A percentile compares a stretch with the other conserved stretches of the same genome.
Conservation (phyloP, 1,140 invertebrate genomes). For the Patella vulgata region DNA sequence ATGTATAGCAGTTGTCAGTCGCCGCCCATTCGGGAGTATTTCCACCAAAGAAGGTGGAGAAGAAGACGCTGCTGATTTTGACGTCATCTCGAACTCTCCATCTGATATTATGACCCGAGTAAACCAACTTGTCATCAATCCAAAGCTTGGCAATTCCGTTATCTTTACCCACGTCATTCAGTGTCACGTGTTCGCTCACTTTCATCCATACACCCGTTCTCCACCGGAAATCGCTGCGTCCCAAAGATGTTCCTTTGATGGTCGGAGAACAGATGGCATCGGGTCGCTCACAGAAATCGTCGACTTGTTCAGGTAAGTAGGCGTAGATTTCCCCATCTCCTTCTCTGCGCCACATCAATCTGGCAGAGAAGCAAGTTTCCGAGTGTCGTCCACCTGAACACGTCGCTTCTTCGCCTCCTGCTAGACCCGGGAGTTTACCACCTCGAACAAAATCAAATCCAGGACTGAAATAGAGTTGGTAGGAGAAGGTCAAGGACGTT, state of each 20-base stretch:
- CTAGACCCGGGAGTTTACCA: conserved; percentile 47
- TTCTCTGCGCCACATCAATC: conserved; percentile 46
- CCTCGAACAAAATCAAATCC: conserved; percentile 39
- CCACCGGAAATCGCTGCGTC: conserved; percentile 17
- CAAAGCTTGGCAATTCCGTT: too few relatives aligned
- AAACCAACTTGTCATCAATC: too few relatives aligned
- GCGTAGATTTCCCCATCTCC: conserved; percentile 42
- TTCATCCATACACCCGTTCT: conserved; percentile 23
- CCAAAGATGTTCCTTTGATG: conserved; percentile 20
- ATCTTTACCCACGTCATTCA: conserved; percentile 22
- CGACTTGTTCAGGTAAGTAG: conserved; percentile 26
- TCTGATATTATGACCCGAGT: too few relatives aligned
- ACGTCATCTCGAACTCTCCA: too few relatives aligned
- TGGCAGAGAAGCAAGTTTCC: conserved; percentile 43
- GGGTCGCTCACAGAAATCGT: background rate
- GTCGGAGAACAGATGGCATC: conserved; percentile 11
- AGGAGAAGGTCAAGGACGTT: conserved; percentile 1
- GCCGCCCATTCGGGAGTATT: conserved; percentile 35
- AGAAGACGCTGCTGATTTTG: conserved; percentile 46
- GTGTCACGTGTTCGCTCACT: conserved; percentile 16
- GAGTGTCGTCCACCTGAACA: conserved; percentile 37
- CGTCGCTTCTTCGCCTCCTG: conserved; percentile 6
- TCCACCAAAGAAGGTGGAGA: conserved; percentile 55
- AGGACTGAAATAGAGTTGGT: conserved; percentile 35
- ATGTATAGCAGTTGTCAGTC: conserved; percentile 39